phyloP scores from a whole-genome alignment of 2,797 vertebrate species.

The Sciaenops ocellatus region DNA sequence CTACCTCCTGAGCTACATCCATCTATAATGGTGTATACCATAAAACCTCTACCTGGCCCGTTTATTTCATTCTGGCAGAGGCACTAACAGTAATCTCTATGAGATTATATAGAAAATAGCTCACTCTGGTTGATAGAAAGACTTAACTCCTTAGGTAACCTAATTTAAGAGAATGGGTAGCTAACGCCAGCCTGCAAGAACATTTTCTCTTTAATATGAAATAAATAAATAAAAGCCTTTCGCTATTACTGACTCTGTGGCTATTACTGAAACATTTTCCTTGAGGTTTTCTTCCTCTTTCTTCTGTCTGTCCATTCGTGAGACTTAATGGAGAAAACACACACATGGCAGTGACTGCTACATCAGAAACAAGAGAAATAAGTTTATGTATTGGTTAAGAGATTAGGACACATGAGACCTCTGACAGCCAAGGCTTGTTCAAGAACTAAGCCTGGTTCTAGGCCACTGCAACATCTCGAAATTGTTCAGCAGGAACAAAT shows the following conservation, averaged over 20 bases:
- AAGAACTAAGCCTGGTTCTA: background rate
- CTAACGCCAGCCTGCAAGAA: conserved; percentile 61
- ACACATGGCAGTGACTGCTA: conserved; percentile 28
- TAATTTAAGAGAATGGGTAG: background rate
- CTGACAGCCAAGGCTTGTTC: background rate
- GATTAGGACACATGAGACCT: background rate
- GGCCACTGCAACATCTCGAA: background rate
- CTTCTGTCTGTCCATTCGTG: conserved; percentile 34
- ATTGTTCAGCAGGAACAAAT: background rate
- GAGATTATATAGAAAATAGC: conserved; percentile 48
- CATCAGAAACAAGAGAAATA: conserved; percentile 34
- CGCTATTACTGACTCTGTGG: conserved; percentile 48
- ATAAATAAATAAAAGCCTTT: conserved; percentile 51
- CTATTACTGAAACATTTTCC: conserved; percentile 42
- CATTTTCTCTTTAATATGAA: conserved; percentile 62
- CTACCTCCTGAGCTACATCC: too few relatives aligned
- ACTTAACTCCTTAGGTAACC: conserved; percentile 30
- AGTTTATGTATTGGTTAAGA: background rate
- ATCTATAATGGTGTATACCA: background rate
- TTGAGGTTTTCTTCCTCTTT: conserved; percentile 34
- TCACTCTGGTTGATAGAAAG: conserved; percentile 14
- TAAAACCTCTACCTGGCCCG: conserved; percentile 35
- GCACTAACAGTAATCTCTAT: conserved; percentile 3
- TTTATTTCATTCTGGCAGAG: conserved; percentile 23
- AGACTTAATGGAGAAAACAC: conserved; percentile 74